Evolutionary conservation across 1,140 invertebrate genomes (phyloP), one percentile per base, ranked within the genome.

Genomic region (Drosophila equinoxialis): DNA sequence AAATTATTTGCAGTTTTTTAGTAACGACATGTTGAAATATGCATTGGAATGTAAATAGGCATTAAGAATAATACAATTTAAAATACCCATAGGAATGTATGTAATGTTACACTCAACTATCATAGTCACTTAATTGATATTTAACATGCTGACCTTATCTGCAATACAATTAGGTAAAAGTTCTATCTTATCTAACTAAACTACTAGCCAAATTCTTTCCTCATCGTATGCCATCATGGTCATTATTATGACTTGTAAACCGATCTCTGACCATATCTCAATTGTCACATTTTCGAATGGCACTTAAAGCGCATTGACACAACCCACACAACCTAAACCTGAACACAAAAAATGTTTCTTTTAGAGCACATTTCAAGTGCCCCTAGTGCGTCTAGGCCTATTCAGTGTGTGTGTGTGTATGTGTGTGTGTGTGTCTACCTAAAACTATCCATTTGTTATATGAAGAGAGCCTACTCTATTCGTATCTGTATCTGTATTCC

Each of bases 331-430:
- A 70, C 69, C 69, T 6, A 35, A 60, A 65, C 55, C 30, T 30
- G 30, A 6, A 30, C 6, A 30, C 2, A 30, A 51, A 69, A 1
- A 59, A 41, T 64, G 60, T 66, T 69, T 45, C 6, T 58, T 61
- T 35, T 55, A 71, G 58, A 77, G 81, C 81, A 73, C 73, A 77
- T 55, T 68, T 79, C 72, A 82, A 84, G 48, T 79, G 81, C 59
- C 45, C 8, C 73, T 70, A 30, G 30, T 81, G 78, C 79, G 77
- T 45, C 74, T 72, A 65, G 58, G 63, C 39, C 69, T 69, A 62
- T 54, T 14, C 30, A 45, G 14, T 39, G 45, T 8, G 59, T 17
- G 14, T 8, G 59, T 17, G 14, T 13, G 48, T 35, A 10, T 55
- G 13, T 61, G n/a, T 10, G 57, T 55, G n/a, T 20, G n/a, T 30